These are phyloP conservation scores for Rhineura floridana DNA, from an alignment of 2,113 vertebrate species.

Conservation along the genomic window DNA sequence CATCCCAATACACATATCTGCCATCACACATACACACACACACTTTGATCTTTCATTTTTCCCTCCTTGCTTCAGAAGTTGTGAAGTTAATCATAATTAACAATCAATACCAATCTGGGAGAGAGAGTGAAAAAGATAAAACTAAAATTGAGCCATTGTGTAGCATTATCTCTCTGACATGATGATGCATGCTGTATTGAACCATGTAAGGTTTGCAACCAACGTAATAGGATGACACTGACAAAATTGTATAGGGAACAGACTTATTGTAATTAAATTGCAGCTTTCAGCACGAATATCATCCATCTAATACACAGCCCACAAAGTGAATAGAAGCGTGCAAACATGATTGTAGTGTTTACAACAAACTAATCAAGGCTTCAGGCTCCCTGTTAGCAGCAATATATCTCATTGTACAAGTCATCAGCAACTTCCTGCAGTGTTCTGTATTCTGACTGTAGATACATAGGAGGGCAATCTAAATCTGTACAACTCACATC, in stretches of 20 bases:
- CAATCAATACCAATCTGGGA: slow-evolving; percentile 59
- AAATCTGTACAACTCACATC: slow-evolving; percentile 26
- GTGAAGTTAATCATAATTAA: slow-evolving; percentile 52
- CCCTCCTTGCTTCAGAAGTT: slow-evolving; percentile 52
- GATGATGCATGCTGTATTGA: slow-evolving; percentile 40
- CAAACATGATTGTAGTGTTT: slow-evolving; percentile 62
- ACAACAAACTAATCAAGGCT: slow-evolving; percentile 66
- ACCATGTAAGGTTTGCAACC: slow-evolving; percentile 53
- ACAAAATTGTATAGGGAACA: slow-evolving; percentile 61
- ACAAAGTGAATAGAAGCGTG: slow-evolving; percentile 58
- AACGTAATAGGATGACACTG: slow-evolving; percentile 53
- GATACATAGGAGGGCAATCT: not conserved
- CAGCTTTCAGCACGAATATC: slow-evolving; percentile 60
- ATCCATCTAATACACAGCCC: slow-evolving; percentile 56
- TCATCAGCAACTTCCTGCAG: slow-evolving; percentile 45
- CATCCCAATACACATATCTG: not conserved
- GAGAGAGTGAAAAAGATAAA: slow-evolving; percentile 24
- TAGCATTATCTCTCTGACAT: slow-evolving; percentile 51
- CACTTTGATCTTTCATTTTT: not conserved
- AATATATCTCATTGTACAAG: slow-evolving; percentile 51
- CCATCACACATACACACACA: slow-evolving; percentile 33
- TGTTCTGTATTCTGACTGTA: slow-evolving; percentile 32
- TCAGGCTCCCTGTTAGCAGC: slow-evolving; percentile 57
- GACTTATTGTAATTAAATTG: slow-evolving; percentile 67
- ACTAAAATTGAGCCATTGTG: slow-evolving; percentile 41